Evolutionary conservation across 2,888 invertebrate genomes (phyloP).

Genomic region (Eulithis prunata): DNA sequence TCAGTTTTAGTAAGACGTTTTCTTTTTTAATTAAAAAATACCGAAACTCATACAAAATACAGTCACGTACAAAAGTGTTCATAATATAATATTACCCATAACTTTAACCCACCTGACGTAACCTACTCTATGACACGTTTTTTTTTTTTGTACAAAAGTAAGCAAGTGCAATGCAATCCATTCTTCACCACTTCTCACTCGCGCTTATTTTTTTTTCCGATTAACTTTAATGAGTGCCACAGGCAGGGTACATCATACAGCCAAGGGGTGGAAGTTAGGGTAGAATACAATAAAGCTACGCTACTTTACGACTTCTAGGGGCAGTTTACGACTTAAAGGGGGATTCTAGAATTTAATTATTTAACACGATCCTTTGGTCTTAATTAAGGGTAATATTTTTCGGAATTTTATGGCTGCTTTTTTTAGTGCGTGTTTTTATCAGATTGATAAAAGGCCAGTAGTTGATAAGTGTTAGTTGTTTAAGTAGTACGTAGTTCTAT

Average conservation of each 20-base stretch:
- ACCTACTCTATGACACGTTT: neutral
- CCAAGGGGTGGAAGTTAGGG: conserved; percentile 34
- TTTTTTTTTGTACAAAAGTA: conserved; percentile 5
- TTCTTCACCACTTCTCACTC: conserved; percentile 9
- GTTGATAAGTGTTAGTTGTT: too few species aligned
- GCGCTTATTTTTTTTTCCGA: conserved; percentile 27
- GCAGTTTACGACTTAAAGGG: conserved; percentile 56
- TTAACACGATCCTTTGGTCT: conserved; percentile 33
- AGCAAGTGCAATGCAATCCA: conserved; percentile 8
- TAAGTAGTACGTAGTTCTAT: too few species aligned
- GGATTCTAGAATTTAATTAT: conserved; percentile 55
- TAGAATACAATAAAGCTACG: conserved; percentile 53
- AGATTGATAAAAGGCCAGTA: conserved; percentile 10
- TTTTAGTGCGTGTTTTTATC: conserved; percentile 9
- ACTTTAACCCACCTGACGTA: neutral
- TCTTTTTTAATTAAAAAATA: too few species aligned
- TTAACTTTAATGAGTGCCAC: conserved; percentile 27
- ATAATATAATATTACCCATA: neutral
- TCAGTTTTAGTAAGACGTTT: too few species aligned
- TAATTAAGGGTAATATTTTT: conserved; percentile 36
- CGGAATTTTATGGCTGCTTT: conserved; percentile 13
- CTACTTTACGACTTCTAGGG: conserved; percentile 63
- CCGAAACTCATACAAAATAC: neutral
- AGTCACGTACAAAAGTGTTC: neutral
- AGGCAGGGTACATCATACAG: conserved; percentile 19